A percentile compares a stretch with the other conserved stretches of the same genome.
phyloP scores from a whole-genome alignment of 2,113 vertebrate genomes.

The Pelobates fuscus region DNA sequence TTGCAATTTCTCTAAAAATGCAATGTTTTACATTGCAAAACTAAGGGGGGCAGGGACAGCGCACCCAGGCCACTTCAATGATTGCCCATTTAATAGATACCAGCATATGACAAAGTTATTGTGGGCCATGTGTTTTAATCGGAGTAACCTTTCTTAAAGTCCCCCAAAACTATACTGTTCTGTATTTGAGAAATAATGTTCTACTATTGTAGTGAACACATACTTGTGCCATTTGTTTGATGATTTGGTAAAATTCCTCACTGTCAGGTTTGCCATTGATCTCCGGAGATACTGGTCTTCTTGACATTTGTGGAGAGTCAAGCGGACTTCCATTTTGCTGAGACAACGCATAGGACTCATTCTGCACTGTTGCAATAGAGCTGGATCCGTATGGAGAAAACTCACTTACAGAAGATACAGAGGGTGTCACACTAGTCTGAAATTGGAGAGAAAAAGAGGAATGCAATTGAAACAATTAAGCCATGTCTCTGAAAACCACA shows the following conservation, averaged over 20 bases:
- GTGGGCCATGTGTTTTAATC: no score
- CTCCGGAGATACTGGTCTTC: conserved; percentile 58
- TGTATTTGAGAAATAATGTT: not conserved
- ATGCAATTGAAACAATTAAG: no score
- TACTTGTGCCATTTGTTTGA: conserved; percentile 92
- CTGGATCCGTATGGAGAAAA: conserved; percentile 58
- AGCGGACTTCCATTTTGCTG: conserved; percentile 75
- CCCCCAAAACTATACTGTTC: not conserved
- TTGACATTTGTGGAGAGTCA: conserved; percentile 61
- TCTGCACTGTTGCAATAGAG: conserved; percentile 62
- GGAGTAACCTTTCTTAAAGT: no score
- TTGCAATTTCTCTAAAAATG: no score
- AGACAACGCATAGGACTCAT: conserved; percentile 74
- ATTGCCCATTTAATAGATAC: no score
- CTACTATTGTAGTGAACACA: not conserved
- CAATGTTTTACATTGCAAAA: no score
- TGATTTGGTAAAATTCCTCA: conserved; percentile 82
- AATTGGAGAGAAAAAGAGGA: conserved; percentile 31
- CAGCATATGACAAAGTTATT: no score
- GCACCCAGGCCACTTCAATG: no score
- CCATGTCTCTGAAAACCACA: no score
- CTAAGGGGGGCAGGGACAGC: no score
- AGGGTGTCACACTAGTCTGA: conserved; percentile 64
- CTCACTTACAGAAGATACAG: conserved; percentile 60
- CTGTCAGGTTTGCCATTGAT: conserved; percentile 70